Base-by-base conservation (phyloP, 2,888 invertebrate species). In the Tiliacea aurago region DNA sequence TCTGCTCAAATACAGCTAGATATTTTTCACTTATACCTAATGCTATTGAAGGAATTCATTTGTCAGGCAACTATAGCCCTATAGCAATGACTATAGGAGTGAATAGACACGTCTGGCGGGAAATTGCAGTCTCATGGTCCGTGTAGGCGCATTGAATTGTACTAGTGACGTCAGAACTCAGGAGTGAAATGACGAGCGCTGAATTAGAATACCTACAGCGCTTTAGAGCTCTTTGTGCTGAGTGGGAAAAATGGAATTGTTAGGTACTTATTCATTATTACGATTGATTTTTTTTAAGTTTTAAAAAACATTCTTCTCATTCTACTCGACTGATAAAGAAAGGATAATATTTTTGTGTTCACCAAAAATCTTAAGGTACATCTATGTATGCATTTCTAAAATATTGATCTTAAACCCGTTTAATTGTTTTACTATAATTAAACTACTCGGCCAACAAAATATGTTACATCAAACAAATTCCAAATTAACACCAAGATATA, bases 51-150 rank as follows among this genome's bases (percentile, higher is more conserved):
- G 68, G 65, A 55, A 81, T 76, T 76, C 76, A 84, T 84, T 83
- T 83, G 83, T 83, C 84, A 70, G 43, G 41, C 67, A 43, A 49
- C 66, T 65, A 65, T 67, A 62, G 74, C 4, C 28, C 28, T 33
- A 41, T 23, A 43, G 51, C 20, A 37, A 28, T 28, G 71, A 33
- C 47, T 78, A 70, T 70, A 75, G 65, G 3, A 73, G 67, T 88
- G 89, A 89, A 89, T 87, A 84, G 86, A 82, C 84, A 83, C 81
- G 86, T 85, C 84, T 78, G 83, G 67, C 82, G 90, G 90, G 90
- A 91, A 91, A 91, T 91, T 91, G 90, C 90, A 87, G 89, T 85
- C 86, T 88, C 88, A 85, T 87, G 81, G 78, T 67, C 75, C 76
- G 73, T 73, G 84, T 87, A 80, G 80, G 74, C 86, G 86, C 83